Evolutionary conservation across 2,797 vertebrate species (phyloP), one percentile per base, ranked within the genome.

Genomic region (Rallus crepitans): DNA sequence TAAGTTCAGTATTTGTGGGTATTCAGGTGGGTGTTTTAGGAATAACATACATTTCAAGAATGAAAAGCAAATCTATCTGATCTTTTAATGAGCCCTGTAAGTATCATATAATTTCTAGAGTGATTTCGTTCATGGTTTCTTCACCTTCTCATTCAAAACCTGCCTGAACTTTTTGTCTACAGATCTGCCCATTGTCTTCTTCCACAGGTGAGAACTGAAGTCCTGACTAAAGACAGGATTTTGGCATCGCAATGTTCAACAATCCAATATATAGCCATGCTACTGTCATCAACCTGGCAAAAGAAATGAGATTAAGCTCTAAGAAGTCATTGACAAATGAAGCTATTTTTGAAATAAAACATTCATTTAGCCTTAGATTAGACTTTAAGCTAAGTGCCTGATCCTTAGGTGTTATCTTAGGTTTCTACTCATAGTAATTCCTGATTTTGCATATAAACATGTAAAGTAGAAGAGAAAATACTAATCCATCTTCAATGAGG

Each of bases 181-280:
- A 3, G 30, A 45, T 47, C 40, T 94, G 40, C 23, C 20, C 30
- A 68, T 35, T 82, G 37, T 93, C 30, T 48, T 95, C 40, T 69
- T 76, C 59, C 59, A 52, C 24, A 92, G 61, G 50, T 90, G 66
- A 90, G 42, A 52, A 83, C 87, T 61, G 82, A 94, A 94, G 33
- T 11, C 31, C 78, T 82, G 37, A 64, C 24, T 89, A 48, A 81
- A 93, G 31, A 71, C 19, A 63, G 16, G 31, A 80, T 89, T 93
- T 91, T 86, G 79, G 48, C 56, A 68, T 37, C 66, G 19, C 48
- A 71, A 1, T 50, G 0, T 71, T 90, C 45, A 85, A 20, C 23
- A 68, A 47, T 59, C 15, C 47, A 56, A 25, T 48, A 35, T 47
- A 63, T 1, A 87, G 31, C 28, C 39, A 50, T 42, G 30, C 21